These are phyloP conservation scores for Ethmia dodecea DNA, from an alignment of 2,888 invertebrate genomes.

Conservation along the genomic window DNA sequence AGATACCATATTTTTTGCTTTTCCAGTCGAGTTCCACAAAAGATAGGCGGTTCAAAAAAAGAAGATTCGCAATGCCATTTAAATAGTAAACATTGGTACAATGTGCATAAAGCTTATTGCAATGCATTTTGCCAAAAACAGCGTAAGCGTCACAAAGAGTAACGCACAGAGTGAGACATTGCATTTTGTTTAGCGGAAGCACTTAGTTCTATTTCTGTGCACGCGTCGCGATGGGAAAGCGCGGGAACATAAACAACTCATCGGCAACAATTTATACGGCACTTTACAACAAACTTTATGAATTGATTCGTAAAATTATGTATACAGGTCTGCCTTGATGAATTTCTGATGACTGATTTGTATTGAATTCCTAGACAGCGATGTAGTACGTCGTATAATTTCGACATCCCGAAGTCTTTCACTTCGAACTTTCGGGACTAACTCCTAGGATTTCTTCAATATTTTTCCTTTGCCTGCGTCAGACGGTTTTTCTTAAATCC, in stretches of 20 bases:
- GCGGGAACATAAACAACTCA: conserved; percentile 40
- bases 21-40: too few relatives aligned
- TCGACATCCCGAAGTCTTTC: not conserved
- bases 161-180: conserved; percentile 27
- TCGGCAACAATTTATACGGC: conserved; percentile 24
- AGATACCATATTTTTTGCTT: not conserved
- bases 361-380: not conserved
- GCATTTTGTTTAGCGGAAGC: conserved; percentile 53
- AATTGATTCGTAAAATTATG: not conserved
- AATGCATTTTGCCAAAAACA: too few relatives aligned
- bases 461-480: conserved; percentile 7
- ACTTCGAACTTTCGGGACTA: conserved; percentile 3
- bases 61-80: not conserved
- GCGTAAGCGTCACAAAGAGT: conserved; percentile 18
- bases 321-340: not conserved
- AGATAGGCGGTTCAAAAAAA: too few relatives aligned
- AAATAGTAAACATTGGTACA: too few relatives aligned
- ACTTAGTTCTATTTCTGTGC: conserved; percentile 57
- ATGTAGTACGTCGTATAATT: not conserved
- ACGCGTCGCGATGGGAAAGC: conserved; percentile 30
- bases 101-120: too few relatives aligned
- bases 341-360: not conserved
- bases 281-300: not conserved
- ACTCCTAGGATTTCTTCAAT: conserved; percentile 17
- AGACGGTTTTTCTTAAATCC: conserved; percentile 12